Base-by-base conservation (phyloP, 2,797 vertebrate genomes). In the Sebastes flavidus region DNA sequence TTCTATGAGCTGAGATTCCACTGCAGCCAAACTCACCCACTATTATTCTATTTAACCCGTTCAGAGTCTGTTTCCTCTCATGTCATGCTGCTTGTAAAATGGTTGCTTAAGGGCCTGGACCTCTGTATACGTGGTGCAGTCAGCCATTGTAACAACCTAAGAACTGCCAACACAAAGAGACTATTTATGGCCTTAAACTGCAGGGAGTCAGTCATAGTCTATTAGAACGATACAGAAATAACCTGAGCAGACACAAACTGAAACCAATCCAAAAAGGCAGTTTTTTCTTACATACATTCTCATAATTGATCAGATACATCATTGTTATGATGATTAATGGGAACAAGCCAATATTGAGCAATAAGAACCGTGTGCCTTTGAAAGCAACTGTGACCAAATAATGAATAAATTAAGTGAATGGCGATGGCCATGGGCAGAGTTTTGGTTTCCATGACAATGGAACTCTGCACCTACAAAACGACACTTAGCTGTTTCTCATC, bases 381-480 rank as follows among this genome's bases (percentile, higher is more conserved):
- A 86, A 78, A 80, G 73, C 69, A 59, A 77, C 80, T 82, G 86
- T 81, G 79, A 88, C 75, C 81, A 84, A 78, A 90, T 77, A 88
- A 82, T 86, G 85, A 92, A 91, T 91, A 89, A 82, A 91, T 93
- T 72, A 81, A 72, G 12, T 87, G 56, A 92, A 82, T 71, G 68
- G 66, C 11, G 12, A 66, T 78, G 79, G 83, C 86, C 67, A 85
- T 80, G 73, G 84, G 87, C 83, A 89, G 72, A 78, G 75, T 89
- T 86, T 70, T 87, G 68, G 92, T 94, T 93, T 91, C 92, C 92
- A 92, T 94, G 93, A 92, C 91, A 87, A 93, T 90, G 70, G n/a
- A 88, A 60, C 30, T 77, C 73, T 61, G 83, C 86, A 89, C 89
- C 87, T 88, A 78, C 65, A 79, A 89, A 84, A 78, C 7, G 11